Percentiles rank a stretch among this genome's conserved stretches.
These are phyloP conservation scores for Ciconia maguari DNA, from an alignment of 2,113 vertebrate species.

Conservation along the genomic window DNA sequence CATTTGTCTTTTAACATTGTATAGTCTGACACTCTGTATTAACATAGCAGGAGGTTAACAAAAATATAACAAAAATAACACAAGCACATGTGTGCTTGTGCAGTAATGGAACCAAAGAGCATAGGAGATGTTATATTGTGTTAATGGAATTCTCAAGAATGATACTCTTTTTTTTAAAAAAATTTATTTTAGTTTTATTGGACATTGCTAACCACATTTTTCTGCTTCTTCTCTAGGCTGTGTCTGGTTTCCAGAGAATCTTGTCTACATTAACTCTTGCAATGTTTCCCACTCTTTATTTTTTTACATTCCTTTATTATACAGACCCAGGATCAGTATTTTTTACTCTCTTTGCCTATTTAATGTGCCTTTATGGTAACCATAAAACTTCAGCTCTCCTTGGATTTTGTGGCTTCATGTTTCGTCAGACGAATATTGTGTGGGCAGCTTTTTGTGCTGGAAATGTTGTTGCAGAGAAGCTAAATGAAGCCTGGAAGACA, in stretches of 20 bases:
- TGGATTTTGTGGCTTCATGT: conserved; percentile 88
- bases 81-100: neutral
- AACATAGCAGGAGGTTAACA: neutral
- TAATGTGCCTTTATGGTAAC: conserved; percentile 94
- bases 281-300: conserved; percentile 91
- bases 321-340: conserved; percentile 93
- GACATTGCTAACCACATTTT: conserved; percentile 12
- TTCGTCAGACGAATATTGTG: conserved; percentile 94
- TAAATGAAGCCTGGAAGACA: conserved; percentile 86
- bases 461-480: conserved; percentile 80
- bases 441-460: conserved; percentile 93
- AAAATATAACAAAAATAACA: no score
- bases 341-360: conserved; percentile 92
- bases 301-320: conserved; percentile 98
- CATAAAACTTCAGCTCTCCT: conserved; percentile 90
- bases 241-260: conserved; percentile 80
- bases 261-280: conserved; percentile 86
- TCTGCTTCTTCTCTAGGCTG: conserved; percentile 69
- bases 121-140: neutral
- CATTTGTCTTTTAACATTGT: neutral
- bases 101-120: neutral
- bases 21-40: neutral
- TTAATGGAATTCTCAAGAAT: neutral
- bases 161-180: neutral
- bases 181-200: neutral